A percentile compares a stretch with the other conserved stretches of the same genome.
Conservation (phyloP, 2,797 vertebrate species). For the Leptatherina wallacei region DNA sequence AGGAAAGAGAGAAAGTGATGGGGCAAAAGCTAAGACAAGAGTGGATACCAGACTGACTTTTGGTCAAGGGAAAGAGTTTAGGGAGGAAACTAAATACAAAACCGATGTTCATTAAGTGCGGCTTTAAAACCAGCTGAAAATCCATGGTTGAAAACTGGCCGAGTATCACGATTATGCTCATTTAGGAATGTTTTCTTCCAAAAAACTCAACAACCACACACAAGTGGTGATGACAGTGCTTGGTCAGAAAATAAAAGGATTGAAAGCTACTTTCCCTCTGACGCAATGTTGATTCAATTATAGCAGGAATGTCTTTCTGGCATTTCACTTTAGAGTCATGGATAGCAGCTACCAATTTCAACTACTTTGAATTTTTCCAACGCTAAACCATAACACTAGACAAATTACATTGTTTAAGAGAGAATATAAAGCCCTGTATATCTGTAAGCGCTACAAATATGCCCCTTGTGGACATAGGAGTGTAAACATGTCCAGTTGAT, state of each 20-base stretch:
- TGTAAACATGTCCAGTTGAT: background rate
- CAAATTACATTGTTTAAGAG: background rate
- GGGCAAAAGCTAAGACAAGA: too few relatives aligned
- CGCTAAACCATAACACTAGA: background rate
- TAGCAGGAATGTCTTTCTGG: conserved; percentile 37
- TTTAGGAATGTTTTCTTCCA: too few relatives aligned
- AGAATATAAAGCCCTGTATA: background rate
- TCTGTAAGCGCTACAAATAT: background rate
- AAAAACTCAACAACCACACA: background rate
- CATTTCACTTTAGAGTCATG: conserved; percentile 47
- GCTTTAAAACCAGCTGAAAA: too few relatives aligned
- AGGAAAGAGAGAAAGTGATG: too few relatives aligned
- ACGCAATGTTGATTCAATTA: conserved; percentile 42
- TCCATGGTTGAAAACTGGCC: background rate
- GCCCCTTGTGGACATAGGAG: background rate
- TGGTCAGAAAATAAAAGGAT: conserved; percentile 1
- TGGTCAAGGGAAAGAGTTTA: too few relatives aligned
- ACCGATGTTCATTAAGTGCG: too few relatives aligned
- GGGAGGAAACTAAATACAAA: too few relatives aligned
- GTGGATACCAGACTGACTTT: too few relatives aligned
- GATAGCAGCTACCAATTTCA: background rate
- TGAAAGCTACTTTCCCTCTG: background rate
- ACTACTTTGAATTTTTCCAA: conserved; percentile 1
- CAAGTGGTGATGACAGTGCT: background rate
- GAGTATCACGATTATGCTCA: too few relatives aligned